Conservation (phyloP, 1,140 invertebrate species). For the Euura lappo region DNA sequence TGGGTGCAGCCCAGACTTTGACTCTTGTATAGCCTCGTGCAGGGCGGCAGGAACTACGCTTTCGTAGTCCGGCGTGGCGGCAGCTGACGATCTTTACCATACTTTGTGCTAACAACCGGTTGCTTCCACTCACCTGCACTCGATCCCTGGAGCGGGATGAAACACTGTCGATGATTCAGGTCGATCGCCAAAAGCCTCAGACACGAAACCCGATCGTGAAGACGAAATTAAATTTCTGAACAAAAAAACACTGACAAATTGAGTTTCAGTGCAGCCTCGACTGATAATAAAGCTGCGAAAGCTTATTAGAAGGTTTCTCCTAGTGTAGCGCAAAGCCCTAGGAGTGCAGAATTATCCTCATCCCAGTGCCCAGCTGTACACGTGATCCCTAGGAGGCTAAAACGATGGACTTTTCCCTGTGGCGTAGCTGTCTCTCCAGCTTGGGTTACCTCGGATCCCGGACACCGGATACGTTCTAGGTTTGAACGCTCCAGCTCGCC, state of each 20-base stretch:
- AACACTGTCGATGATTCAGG: background rate
- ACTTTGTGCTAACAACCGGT: slow-evolving; percentile 3
- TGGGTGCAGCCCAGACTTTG: too few species aligned
- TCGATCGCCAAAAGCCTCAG: background rate
- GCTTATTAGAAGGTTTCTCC: background rate
- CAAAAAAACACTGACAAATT: background rate
- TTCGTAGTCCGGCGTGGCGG: background rate
- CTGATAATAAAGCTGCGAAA: background rate
- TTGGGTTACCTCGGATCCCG: background rate
- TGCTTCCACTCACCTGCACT: background rate
- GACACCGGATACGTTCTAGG: too few species aligned
- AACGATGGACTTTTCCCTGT: background rate
- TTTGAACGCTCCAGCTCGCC: background rate
- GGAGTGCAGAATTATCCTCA: background rate
- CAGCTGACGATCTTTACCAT: slow-evolving; percentile 1
- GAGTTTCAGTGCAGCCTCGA: background rate
- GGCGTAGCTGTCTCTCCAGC: background rate
- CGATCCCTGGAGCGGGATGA: background rate
- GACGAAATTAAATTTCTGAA: background rate
- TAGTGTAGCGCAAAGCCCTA: background rate
- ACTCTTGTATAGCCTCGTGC: background rate
- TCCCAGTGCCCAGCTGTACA: background rate
- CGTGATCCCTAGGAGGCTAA: background rate
- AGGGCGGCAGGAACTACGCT: slow-evolving; percentile 1
- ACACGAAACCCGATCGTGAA: background rate